These are phyloP conservation scores for Axea sp. DNA, from an alignment of 2,888 invertebrate species.

Conservation along the genomic window DNA sequence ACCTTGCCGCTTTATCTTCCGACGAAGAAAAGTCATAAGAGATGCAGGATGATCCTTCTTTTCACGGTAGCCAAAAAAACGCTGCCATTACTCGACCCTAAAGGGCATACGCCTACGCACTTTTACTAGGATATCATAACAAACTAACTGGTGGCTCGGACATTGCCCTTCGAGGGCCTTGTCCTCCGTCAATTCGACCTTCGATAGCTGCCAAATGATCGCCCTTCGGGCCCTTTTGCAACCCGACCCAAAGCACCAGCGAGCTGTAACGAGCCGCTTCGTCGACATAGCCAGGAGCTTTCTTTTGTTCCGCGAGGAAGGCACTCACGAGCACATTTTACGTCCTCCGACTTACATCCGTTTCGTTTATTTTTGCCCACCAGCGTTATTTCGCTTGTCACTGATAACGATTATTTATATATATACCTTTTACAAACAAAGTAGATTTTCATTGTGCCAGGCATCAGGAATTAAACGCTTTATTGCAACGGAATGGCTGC, in stretches of 20 bases:
- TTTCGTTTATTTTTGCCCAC: too few relatives aligned
- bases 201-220: constrained; percentile 5
- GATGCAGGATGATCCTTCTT: constrained; percentile 54
- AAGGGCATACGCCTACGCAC: constrained; percentile 79
- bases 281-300: too few relatives aligned
- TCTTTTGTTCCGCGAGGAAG: too few relatives aligned
- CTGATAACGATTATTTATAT: too few relatives aligned
- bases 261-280: background rate
- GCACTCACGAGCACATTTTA: too few relatives aligned
- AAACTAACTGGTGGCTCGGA: constrained; percentile 67
- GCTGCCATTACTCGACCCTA: constrained; percentile 70
- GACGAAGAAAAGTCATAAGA: constrained; percentile 53
- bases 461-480: too few relatives aligned
- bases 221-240: constrained; percentile 28
- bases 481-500: too few relatives aligned
- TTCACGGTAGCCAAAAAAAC: constrained; percentile 60
- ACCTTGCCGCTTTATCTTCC: constrained; percentile 41
- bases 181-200: constrained; percentile 41
- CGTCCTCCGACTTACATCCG: too few relatives aligned
- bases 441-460: too few relatives aligned
- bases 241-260: constrained; percentile 3
- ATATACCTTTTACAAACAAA: too few relatives aligned
- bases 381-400: too few relatives aligned
- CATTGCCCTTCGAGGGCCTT: constrained; percentile 56
- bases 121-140: constrained; percentile 78